A percentile compares a stretch with the other conserved stretches of the same genome.
Evolutionary conservation across 2,113 vertebrate species (phyloP).

Genomic region (Cochlearius cochlearius): DNA sequence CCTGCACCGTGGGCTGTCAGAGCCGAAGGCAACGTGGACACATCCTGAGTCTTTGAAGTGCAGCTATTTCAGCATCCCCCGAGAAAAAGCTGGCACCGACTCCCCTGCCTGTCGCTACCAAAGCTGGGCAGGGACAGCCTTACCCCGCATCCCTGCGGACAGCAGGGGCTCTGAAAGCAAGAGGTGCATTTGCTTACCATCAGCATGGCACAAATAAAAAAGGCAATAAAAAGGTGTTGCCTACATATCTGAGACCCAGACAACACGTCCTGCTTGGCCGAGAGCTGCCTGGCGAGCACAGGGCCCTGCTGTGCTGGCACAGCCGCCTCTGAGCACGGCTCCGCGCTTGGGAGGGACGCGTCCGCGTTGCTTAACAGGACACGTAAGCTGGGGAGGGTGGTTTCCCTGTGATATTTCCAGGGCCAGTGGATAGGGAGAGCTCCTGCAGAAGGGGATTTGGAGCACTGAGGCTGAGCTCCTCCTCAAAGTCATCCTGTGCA

Average conservation of each 20-base stretch:
- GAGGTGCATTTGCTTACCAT: neutral
- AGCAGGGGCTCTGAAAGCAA: neutral
- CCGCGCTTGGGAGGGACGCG: neutral
- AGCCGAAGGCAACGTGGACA: constrained; percentile 47
- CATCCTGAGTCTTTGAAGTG: constrained; percentile 51
- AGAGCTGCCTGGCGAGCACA: neutral
- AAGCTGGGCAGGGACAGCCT: neutral
- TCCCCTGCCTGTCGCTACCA: neutral
- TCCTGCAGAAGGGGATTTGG: neutral
- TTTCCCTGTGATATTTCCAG: neutral
- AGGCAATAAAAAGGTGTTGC: neutral
- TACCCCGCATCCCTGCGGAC: neutral
- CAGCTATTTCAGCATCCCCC: neutral
- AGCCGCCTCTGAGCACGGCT: neutral
- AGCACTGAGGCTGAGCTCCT: neutral
- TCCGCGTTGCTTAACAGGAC: constrained; percentile 9
- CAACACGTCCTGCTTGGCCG: fast-evolving
- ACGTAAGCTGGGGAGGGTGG: neutral
- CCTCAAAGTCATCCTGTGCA: fast-evolving
- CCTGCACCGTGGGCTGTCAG: neutral
- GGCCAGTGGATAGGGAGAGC: neutral
- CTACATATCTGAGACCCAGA: neutral
- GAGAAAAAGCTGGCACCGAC: neutral
- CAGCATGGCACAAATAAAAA: neutral
- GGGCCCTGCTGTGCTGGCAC: neutral